These are phyloP conservation scores for Acyrthosiphon pisum DNA, from an alignment of 1,140 invertebrate species.

Conservation along the genomic window DNA sequence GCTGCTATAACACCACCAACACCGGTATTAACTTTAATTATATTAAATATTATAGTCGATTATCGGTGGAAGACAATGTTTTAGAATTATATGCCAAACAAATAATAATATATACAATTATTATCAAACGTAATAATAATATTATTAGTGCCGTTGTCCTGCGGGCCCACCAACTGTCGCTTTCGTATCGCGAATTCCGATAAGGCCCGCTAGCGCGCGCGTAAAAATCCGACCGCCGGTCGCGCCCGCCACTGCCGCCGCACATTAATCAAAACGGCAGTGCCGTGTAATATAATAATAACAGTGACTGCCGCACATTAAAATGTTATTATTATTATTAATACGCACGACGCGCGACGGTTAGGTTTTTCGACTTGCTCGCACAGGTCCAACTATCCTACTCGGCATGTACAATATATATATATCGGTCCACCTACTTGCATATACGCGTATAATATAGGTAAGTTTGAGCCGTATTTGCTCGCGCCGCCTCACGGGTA, in stretches of 20 bases:
- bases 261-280: conserved; percentile 28
- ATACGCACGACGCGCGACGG: conserved; percentile 14
- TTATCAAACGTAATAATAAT: background rate
- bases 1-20: background rate
- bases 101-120: too few relatives aligned
- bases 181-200: background rate
- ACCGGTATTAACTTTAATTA: background rate
- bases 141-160: background rate
- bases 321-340: background rate
- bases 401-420: background rate
- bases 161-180: background rate
- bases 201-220: background rate
- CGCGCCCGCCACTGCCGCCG: background rate
- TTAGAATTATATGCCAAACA: background rate
- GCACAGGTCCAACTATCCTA: background rate
- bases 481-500: background rate
- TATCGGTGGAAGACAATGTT: background rate
- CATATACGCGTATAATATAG: background rate
- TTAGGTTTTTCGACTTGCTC: background rate
- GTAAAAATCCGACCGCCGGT: conserved; percentile 2
- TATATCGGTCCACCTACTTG: background rate
- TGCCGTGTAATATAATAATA: background rate
- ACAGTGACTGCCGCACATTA: conserved; percentile 17
- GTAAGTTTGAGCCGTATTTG: background rate
- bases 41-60: background rate